Evolutionary conservation across 2,888 invertebrate genomes (phyloP), one percentile per base, ranked within the genome.

Genomic region (Saturnia pavonia): DNA sequence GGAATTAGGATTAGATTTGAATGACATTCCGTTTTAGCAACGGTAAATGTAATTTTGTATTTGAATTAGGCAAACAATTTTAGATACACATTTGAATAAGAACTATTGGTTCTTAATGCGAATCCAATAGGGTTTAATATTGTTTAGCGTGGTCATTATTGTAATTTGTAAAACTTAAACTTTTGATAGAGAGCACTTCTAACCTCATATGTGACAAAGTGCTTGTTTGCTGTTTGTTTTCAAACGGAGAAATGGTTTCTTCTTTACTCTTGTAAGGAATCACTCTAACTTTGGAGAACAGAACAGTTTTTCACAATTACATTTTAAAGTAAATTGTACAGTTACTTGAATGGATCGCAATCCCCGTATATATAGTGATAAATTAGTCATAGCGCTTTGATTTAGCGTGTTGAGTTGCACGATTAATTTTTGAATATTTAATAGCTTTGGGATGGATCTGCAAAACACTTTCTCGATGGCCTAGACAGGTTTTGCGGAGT

Each of bases 31-130:
- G 1, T 7, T 45, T 19, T 22, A 16, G 14, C 19, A 70, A 68
- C 54, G 4, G 80, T 69, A 83, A 73, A 76, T 19, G 63, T 71
- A 80, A 74, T n/a, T 74, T 77, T 74, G 83, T 72, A 72, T 74
- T 73, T 67, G 82, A 86, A 87, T 86, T 87, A 87, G 85, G 82
- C 70, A 73, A 75, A 77, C 84, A 83, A 82, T 78, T 77, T 82
- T 79, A 81, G 76, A 77, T 73, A 72, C 81, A 79, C 83, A 74
- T 76, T 75, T 70, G 69, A 74, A 81, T 40, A 19, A 71, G 69
- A 67, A 71, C 72, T 72, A 76, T 77, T 80, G 77, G 75, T 70
- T 73, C 74, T 72, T 76, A 77, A 72, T 40, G 2, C 12, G 43
- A 72, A 73, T 27, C 14, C 0, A 1, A 72, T 78, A 83, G 71